Evolutionary conservation across 2,888 invertebrate genomes (phyloP), one percentile per base, ranked within the genome.

Genomic region (Linnaemya tessellans): DNA sequence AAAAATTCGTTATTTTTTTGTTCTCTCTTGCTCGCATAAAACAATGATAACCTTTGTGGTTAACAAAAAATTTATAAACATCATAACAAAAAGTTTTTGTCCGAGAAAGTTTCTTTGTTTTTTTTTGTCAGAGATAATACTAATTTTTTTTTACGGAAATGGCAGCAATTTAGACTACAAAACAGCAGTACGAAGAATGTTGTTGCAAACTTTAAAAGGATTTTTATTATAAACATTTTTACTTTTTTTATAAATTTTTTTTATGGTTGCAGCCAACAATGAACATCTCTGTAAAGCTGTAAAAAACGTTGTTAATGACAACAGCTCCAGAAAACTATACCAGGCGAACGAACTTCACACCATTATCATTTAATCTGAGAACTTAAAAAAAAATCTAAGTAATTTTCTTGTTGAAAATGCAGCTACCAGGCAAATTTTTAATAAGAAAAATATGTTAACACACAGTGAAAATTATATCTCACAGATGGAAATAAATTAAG

Each of bases 231-330:
- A 20, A 18, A 20, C 4, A 49, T 49, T 11, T 49, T 49, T 49
- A 5, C 4, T 18, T 49, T 49, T 49, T 49, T 49, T 49, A 5
- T 49, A n/a, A 1, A 25, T 43, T 49, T 41, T 58, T 22, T 74
- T 75, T 51, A 38, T 46, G 15, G 35, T 60, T 5, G 41, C 13
- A 70, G 10, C 20, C 20, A 71, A 41, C 18, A 83, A 60, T 49
- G 49, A 43, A 46, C 64, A 81, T 56, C 73, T 38, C 38, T 65
- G 77, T 41, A 70, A 74, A 82, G 82, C 86, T 86, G 80, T 68
- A 82, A 84, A 84, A 86, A 84, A 73, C 20, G 80, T 83, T 82
- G 84, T 78, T 87, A 80, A 84, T 84, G 77, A 80, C 82, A 83
- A 84, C 70, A 58, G 70, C 38, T 38, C 38, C 64, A 43, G 30